Evolutionary conservation across 2,797 vertebrate genomes (phyloP).

Genomic region (Paratrypauchen microcephalus): DNA sequence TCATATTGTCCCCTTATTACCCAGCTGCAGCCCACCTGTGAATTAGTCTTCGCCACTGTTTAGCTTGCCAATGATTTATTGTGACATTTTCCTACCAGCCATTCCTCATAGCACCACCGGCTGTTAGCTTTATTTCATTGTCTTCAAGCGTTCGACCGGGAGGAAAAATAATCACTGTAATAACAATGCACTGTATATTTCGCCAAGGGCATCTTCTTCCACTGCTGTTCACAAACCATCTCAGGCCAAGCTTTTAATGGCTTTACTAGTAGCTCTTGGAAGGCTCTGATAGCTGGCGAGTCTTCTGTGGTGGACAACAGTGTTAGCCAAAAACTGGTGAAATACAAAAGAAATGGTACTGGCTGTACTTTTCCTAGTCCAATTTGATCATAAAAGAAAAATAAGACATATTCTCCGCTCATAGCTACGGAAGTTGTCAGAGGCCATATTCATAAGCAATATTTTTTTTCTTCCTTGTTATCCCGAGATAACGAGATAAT

Average conservation of each 20-base stretch:
- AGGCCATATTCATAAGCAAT: too few relatives aligned
- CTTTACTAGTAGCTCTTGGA: constrained; percentile 47
- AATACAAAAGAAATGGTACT: constrained; percentile 21
- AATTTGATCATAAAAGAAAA: constrained; percentile 21
- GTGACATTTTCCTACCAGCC: constrained; percentile 63
- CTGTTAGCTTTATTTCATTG: constrained; percentile 54
- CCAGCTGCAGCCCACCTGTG: constrained; percentile 44
- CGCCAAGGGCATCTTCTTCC: constrained; percentile 55
- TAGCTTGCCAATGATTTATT: constrained; percentile 53
- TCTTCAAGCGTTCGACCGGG: constrained; percentile 38
- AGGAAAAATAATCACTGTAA: constrained; percentile 56
- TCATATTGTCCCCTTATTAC: constrained; percentile 39
- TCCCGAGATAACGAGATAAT: too few relatives aligned
- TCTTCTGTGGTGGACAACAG: constrained; percentile 27
- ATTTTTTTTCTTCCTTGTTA: too few relatives aligned
- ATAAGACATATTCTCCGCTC: constrained; percentile 23
- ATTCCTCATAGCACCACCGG: constrained; percentile 50
- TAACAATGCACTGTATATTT: constrained; percentile 51
- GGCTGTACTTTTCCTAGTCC: constrained; percentile 18
- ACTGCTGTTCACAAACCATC: constrained; percentile 44
- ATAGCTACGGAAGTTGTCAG: too few relatives aligned
- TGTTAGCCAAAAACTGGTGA: constrained; percentile 5
- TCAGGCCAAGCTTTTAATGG: constrained; percentile 47
- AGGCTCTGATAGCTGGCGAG: constrained; percentile 25
- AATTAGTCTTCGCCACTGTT: constrained; percentile 54